These are phyloP conservation scores for Halcyon chelicuti DNA, from an alignment of 2,797 vertebrate species.

Conservation along the genomic window DNA sequence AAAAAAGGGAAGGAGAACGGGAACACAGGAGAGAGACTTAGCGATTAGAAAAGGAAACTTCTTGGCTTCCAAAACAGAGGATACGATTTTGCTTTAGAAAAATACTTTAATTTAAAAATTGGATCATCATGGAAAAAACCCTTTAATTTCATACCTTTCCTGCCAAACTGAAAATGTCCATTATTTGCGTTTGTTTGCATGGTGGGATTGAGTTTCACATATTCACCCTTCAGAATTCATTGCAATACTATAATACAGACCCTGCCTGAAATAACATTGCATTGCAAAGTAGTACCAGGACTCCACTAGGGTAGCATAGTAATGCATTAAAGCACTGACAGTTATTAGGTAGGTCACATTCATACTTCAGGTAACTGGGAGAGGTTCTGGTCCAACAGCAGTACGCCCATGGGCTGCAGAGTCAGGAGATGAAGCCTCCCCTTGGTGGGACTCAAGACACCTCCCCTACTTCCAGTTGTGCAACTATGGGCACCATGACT, in stretches of 20 bases:
- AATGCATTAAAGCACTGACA: not conserved
- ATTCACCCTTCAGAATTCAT: not conserved
- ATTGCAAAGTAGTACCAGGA: not conserved
- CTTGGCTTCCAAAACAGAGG: not conserved
- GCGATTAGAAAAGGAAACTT: too few relatives aligned
- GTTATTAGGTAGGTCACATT: too few relatives aligned
- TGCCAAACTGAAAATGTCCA: not conserved
- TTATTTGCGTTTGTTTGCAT: not conserved
- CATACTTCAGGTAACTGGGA: not conserved
- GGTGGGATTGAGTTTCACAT: not conserved
- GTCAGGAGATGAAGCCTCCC: not conserved
- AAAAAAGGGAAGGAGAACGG: too few relatives aligned
- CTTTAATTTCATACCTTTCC: not conserved
- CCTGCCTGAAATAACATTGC: too few relatives aligned
- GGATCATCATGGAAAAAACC: not conserved
- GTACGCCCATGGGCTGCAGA: accelerated
- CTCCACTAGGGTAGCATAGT: not conserved
- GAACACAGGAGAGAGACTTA: too few relatives aligned
- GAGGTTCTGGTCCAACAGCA: not conserved
- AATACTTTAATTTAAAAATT: not conserved
- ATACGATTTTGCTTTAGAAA: not conserved
- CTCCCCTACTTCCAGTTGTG: not conserved
- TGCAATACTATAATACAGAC: too few relatives aligned
- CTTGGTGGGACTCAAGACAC: not conserved
- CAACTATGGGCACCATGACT: not conserved